Conservation (phyloP, 2,888 invertebrate species). For the Nasonia oneida region DNA sequence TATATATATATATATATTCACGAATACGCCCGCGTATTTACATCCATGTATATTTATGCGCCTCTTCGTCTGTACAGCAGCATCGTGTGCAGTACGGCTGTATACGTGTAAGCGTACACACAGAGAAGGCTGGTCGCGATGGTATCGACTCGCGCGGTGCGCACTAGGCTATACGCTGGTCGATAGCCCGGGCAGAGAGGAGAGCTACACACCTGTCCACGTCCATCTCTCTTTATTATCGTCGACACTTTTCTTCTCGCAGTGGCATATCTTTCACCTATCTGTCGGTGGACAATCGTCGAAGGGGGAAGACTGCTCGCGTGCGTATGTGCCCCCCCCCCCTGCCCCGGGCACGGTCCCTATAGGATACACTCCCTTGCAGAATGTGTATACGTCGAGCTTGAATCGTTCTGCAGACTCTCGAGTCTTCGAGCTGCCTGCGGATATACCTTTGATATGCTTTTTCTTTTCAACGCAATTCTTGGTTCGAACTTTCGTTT, state of each 20-base stretch:
- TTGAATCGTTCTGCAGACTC: not conserved
- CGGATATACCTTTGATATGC: not conserved
- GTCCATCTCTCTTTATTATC: constrained; percentile 27
- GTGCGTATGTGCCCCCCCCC: not conserved
- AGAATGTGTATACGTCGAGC: not conserved
- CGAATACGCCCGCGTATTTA: constrained; percentile 11
- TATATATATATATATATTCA: not conserved
- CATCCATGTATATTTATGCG: constrained; percentile 46
- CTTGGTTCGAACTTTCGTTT: too few species aligned
- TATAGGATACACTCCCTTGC: not conserved
- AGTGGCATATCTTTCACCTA: not conserved
- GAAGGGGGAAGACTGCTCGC: too few species aligned
- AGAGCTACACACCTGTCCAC: not conserved
- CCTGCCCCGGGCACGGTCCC: not conserved
- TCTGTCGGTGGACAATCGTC: not conserved
- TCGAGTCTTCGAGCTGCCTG: not conserved
- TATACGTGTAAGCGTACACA: not conserved
- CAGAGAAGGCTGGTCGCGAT: constrained; percentile 46
- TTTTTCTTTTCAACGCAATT: too few species aligned
- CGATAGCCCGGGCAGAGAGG: constrained; percentile 63
- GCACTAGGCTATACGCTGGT: constrained; percentile 67
- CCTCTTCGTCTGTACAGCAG: not conserved
- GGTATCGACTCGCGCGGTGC: constrained; percentile 63
- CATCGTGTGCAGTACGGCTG: not conserved
- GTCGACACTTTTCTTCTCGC: constrained; percentile 12